Base-by-base conservation (phyloP, 2,888 invertebrate species). In the Hipparchia semele region DNA sequence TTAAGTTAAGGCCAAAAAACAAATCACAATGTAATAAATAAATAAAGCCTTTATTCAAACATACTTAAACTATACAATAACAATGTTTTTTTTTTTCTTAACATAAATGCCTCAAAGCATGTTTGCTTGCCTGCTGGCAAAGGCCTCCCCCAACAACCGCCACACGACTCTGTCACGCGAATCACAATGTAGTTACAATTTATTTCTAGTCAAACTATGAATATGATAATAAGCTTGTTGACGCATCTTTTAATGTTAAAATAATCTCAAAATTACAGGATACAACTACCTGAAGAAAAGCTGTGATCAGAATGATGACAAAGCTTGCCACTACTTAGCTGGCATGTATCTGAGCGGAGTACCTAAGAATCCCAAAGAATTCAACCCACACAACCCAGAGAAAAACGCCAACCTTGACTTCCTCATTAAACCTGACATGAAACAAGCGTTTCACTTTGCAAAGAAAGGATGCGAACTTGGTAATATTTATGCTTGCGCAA, bases 401-500 rank as follows among this genome's bases (percentile, higher is more conserved):
- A 92, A 91, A 75, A 91, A 92, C 77, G 87, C 86, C 79, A 89
- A 87, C 68, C 86, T 90, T 78, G 95, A 95, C 0, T 95, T 85
- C 80, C 85, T 95, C 70, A 91, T 96, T 45, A 92, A 92, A 67
- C 95, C 96, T 76, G 96, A 98, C 83, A 95, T 96, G 94, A 94
- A 94, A 59, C 96, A 97, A 87, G 98, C 98, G 0, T 97, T 98
- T 86, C 91, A 96, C 56, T 97, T 95, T 82, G 96, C 98, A 0
- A 89, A 95, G 73, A 96, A 96, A 86, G 97, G 97, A 0, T 99
- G 99, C 86, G 97, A 98, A 76, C 89, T 96, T 0, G 97, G 97
- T 0, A 97, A 98, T 84, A 96, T 98, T 86, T 97, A 96, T 83
- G 97, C 98, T 0, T 99, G 99, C 92, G 96, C 97, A 0, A 99